Evolutionary conservation across 2,797 vertebrate species (phyloP), one percentile per base, ranked within the genome.

Genomic region (Sardinella longiceps): DNA sequence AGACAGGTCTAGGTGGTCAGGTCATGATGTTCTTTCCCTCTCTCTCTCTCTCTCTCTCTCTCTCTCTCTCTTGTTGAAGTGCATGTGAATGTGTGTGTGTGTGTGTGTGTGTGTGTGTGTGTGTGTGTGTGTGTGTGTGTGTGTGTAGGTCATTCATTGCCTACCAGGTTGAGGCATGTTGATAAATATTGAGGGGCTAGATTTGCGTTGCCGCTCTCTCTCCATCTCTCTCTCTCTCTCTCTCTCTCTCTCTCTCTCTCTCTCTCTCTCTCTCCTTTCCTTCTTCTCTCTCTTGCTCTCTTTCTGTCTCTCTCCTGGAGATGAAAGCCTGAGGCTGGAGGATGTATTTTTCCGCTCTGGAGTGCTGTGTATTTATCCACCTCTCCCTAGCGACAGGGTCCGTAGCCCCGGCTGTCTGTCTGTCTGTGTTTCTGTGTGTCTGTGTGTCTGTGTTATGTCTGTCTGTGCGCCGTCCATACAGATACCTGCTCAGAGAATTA

Each of bases 341-440:
- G 66, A 39, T 20, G 18, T 77, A 43, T 77, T 77, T 77, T 77
- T 77, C 37, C 70, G 18, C 5, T 77, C 70, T 77, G 70, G 18
- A 77, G 37, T 23, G 70, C 70, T 77, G 70, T 77, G 66, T 74
- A 74, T 74, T 74, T 74, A 74, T 74, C 66, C 14, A 15, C 33
- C 66, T 74, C 18, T 43, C 33, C 37, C 33, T 39, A 18, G 70
- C 20, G 70, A 77, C 33, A 43, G 70, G 63, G 25, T 28, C 60
- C 25, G 20, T 66, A 10, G 33, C 28, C 63, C 28, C 5, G 56
- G 9, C 6, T n/a, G n/a, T 11, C 46, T 3, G 46, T 48, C 46
- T 48, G 46, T 48, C 53, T 23, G 53, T 23, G 18, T 7, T 14
- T n/a, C 25, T 18, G 63, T 70, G 11, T 70, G 63, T 77, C 70